A percentile compares a stretch with the other conserved stretches of the same genome.
Conservation (phyloP, 2,888 invertebrate species). For the Acanthosoma haemorrhoidale region DNA sequence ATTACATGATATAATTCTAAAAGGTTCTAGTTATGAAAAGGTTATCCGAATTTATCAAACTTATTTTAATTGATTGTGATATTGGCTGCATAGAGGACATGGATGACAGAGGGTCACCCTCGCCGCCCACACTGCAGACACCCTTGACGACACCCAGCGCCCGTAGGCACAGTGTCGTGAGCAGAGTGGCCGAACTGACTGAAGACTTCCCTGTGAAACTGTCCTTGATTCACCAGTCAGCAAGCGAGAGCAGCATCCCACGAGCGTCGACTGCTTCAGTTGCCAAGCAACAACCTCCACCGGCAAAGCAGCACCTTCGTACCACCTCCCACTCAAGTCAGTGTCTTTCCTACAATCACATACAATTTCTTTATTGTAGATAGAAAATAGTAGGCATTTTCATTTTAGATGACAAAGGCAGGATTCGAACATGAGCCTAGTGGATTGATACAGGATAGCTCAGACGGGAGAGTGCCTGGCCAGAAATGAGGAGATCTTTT, state of each 20-base stretch:
- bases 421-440: no score
- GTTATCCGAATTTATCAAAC: not conserved
- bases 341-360: not conserved
- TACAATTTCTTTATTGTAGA: not conserved
- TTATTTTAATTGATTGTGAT: not conserved
- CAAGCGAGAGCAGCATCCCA: constrained; percentile 49
- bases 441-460: no score
- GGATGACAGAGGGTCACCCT: constrained; percentile 3
- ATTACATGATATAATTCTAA: no score
- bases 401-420: no score
- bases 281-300: not conserved
- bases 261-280: constrained; percentile 29
- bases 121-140: not conserved
- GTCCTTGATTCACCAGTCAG: constrained; percentile 50
- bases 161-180: constrained; percentile 16
- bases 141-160: not conserved
- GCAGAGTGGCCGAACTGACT: not conserved
- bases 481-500: no score
- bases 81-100: not conserved
- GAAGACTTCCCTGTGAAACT: constrained; percentile 45
- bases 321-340: constrained; percentile 28
- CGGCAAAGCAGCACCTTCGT: constrained; percentile 18
- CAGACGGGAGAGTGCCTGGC: no score
- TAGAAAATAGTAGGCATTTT: no score
- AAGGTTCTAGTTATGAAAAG: not conserved